Conservation (phyloP, 2,888 invertebrate genomes). For the Tiliacea citrago region DNA sequence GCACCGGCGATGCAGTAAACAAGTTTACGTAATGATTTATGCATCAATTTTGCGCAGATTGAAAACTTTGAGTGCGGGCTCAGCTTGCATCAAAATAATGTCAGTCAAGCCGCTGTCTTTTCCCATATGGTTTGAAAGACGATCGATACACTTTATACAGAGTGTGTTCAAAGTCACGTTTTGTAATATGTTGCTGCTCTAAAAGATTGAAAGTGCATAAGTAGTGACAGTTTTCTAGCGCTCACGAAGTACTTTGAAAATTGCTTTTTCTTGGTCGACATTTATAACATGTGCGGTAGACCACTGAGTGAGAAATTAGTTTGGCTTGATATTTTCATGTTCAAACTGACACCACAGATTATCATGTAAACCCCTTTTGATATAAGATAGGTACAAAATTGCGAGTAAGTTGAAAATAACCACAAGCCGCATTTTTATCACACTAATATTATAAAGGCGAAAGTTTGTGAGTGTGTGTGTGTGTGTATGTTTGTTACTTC, state of each 20-base stretch:
- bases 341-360: neutral
- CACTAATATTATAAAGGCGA: too few species aligned
- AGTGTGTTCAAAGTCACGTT: slow-evolving; percentile 20
- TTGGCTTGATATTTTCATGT: neutral
- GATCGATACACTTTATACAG: slow-evolving; percentile 17
- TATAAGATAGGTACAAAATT: too few species aligned
- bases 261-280: slow-evolving; percentile 16
- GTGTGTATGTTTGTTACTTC: too few species aligned
- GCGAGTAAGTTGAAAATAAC: too few species aligned
- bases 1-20: slow-evolving; percentile 1
- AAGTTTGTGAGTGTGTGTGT: too few species aligned
- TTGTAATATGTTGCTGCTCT: slow-evolving; percentile 18
- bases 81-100: slow-evolving; percentile 4
- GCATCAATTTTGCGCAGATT: slow-evolving; percentile 23
- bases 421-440: neutral
- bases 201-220: slow-evolving; percentile 50
- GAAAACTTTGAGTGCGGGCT: slow-evolving; percentile 5
- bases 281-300: neutral
- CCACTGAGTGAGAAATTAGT: slow-evolving; percentile 16
- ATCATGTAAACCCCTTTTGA: neutral
- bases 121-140: slow-evolving; percentile 11
- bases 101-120: slow-evolving; percentile 1
- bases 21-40: slow-evolving; percentile 6
- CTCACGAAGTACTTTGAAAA: slow-evolving; percentile 39
- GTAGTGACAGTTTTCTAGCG: slow-evolving; percentile 31